A percentile compares a stretch with the other conserved stretches of the same genome.
Conservation (phyloP, 1,140 invertebrate genomes). For the Psix sp. region DNA sequence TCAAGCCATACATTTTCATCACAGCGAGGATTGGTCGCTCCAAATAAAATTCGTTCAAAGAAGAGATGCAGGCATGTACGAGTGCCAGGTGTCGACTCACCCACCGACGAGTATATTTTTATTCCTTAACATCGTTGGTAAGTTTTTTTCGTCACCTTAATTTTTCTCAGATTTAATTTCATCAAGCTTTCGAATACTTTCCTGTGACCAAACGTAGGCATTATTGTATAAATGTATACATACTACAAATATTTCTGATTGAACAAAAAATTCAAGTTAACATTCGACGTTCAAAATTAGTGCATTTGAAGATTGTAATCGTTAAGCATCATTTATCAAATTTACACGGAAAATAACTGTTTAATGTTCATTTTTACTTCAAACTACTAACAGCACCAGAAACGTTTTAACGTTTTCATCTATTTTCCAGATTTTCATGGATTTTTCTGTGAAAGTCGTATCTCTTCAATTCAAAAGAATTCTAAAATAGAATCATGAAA, state of each 20-base stretch:
- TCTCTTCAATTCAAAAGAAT: constrained; percentile 8
- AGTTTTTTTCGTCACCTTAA: constrained; percentile 67
- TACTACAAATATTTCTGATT: background rate
- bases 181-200: background rate
- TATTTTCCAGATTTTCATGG: constrained; percentile 10
- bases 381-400: background rate
- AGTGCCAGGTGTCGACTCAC: constrained; percentile 93
- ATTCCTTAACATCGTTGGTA: constrained; percentile 89
- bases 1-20: constrained; percentile 88
- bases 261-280: too few relatives aligned
- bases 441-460: background rate
- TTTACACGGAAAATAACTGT: too few relatives aligned
- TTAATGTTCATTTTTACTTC: background rate
- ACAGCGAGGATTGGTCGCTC: constrained; percentile 92
- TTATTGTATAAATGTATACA: too few relatives aligned
- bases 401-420: background rate
- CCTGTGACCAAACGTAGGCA: too few relatives aligned
- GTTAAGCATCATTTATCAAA: too few relatives aligned
- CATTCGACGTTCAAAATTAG: too few relatives aligned
- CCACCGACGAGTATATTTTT: constrained; percentile 91
- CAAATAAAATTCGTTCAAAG: constrained; percentile 89
- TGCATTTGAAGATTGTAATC: too few relatives aligned
- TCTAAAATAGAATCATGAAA: constrained; percentile 4
- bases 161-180: too few relatives aligned
- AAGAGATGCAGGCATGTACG: constrained; percentile 88